phyloP scores from a whole-genome alignment of 2,888 invertebrate genomes.

The Philereme transversata region DNA sequence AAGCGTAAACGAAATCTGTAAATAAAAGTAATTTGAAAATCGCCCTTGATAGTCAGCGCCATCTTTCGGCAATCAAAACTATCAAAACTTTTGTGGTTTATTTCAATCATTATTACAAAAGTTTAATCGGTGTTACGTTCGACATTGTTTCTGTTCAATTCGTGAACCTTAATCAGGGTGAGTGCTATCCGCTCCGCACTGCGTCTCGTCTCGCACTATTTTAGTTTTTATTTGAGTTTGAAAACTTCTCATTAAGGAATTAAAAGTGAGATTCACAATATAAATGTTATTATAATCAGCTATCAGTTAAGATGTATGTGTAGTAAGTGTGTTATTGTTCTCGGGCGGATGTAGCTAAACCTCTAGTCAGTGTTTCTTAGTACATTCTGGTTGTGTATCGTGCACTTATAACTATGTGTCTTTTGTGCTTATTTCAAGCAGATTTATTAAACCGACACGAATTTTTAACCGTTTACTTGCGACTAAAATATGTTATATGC shows the following conservation, averaged over 20 bases:
- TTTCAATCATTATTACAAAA: no score
- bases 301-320: slow-evolving; percentile 55
- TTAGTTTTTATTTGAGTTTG: slow-evolving; percentile 1
- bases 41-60: no score
- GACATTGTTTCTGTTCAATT: no score
- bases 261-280: slow-evolving; percentile 43
- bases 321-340: slow-evolving; percentile 48
- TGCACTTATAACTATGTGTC: slow-evolving; percentile 5
- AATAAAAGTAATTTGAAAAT: no score
- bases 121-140: no score
- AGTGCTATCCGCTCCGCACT: no score
- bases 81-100: no score
- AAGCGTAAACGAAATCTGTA: no score
- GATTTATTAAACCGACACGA: not conserved
- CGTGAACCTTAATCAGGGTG: no score
- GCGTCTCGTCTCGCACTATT: not conserved
- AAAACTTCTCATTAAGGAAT: not conserved
- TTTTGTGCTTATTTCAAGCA: slow-evolving; percentile 1
- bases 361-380: slow-evolving; percentile 18
- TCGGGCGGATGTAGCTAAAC: slow-evolving; percentile 61
- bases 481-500: no score
- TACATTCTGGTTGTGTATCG: slow-evolving; percentile 10
- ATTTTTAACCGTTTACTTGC: not conserved
- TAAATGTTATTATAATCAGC: slow-evolving; percentile 48
- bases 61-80: no score